These are phyloP conservation scores for Blastobasis lacticolella DNA, from an alignment of 2,888 invertebrate genomes.

Conservation along the genomic window DNA sequence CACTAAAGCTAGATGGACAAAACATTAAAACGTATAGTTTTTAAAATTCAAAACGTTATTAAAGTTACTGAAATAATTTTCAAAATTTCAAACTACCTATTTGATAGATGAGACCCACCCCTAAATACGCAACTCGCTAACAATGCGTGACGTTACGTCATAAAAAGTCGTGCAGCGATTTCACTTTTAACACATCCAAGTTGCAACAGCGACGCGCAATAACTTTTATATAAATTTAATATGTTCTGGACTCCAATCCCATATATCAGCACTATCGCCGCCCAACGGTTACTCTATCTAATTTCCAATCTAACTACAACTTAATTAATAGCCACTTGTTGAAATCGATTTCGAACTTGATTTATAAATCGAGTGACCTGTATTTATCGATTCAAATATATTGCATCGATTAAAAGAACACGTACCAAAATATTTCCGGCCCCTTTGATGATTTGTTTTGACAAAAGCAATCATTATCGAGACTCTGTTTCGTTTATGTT, in stretches of 20 bases:
- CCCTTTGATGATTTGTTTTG: constrained; percentile 38
- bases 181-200: constrained; percentile 28
- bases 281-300: constrained; percentile 61
- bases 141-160: no score
- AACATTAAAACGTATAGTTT: no score
- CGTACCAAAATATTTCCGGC: constrained; percentile 28
- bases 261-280: constrained; percentile 54
- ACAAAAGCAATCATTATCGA: constrained; percentile 22
- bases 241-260: constrained; percentile 22
- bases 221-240: constrained; percentile 25
- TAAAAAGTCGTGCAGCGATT: constrained; percentile 5
- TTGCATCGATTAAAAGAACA: constrained; percentile 45
- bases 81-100: constrained; percentile 19
- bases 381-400: constrained; percentile 59
- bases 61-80: constrained; percentile 34
- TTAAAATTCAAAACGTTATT: not conserved
- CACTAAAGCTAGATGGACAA: no score
- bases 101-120: not conserved
- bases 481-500: constrained; percentile 7
- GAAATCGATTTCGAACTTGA: constrained; percentile 70
- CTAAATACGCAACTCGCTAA: not conserved
- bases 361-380: constrained; percentile 68
- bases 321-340: constrained; percentile 74
- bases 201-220: constrained; percentile 19
- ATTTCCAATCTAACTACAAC: constrained; percentile 72